These are phyloP conservation scores for Alsophila aescularia DNA, from an alignment of 2,888 invertebrate genomes.

Conservation along the genomic window DNA sequence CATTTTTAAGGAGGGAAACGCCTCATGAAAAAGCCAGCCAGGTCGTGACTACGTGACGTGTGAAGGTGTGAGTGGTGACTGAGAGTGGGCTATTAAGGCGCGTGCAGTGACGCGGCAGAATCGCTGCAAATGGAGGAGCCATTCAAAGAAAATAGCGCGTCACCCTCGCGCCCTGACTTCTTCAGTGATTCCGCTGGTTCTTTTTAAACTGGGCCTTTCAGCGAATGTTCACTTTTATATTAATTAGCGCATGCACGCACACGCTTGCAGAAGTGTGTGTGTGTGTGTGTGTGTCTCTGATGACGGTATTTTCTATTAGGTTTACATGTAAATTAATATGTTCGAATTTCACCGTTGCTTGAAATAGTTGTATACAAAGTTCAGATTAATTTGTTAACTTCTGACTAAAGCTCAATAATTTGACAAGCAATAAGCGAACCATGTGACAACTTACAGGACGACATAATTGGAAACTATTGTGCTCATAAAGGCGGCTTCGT, in stretches of 20 bases:
- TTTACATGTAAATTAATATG: slow-evolving; percentile 1
- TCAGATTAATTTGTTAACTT: slow-evolving; percentile 13
- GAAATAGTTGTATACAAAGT: not conserved
- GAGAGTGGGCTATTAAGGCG: slow-evolving; percentile 56
- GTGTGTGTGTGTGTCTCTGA: not conserved
- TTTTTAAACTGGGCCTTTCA: slow-evolving; percentile 41
- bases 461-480: slow-evolving; percentile 33
- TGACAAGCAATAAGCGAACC: slow-evolving; percentile 27
- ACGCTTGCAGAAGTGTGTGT: not conserved
- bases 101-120: slow-evolving; percentile 65
- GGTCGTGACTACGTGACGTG: slow-evolving; percentile 58
- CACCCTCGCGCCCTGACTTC: slow-evolving; percentile 52
- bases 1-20: slow-evolving; percentile 60
- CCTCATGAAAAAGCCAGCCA: slow-evolving; percentile 63
- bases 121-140: slow-evolving; percentile 62
- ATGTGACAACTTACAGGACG: slow-evolving; percentile 33
- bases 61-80: slow-evolving; percentile 51
- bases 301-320: not conserved
- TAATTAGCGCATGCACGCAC: slow-evolving; percentile 30
- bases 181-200: slow-evolving; percentile 40
- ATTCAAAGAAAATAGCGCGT: slow-evolving; percentile 59
- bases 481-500: slow-evolving; percentile 45
- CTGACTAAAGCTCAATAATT: slow-evolving; percentile 9
- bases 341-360: slow-evolving; percentile 6
- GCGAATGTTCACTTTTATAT: slow-evolving; percentile 20